Conservation (phyloP, 2,113 vertebrate genomes). For the Dicerorhinus sumatrensis region DNA sequence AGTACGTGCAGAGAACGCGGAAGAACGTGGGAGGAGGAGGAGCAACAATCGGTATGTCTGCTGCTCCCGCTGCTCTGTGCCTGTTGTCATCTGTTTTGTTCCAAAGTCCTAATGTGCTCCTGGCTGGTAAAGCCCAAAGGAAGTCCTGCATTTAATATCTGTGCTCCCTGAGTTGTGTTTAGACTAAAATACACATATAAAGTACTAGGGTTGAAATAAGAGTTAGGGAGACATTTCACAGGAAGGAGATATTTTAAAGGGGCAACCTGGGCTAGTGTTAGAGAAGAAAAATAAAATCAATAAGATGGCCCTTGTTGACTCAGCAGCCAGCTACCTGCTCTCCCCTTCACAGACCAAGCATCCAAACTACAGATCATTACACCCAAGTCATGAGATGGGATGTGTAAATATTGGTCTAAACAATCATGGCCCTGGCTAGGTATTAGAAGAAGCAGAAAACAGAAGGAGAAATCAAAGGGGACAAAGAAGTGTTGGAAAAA, state of each 20-base stretch:
- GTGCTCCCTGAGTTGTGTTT: not conserved
- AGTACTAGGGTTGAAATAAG: constrained; percentile 52
- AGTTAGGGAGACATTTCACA: constrained; percentile 6
- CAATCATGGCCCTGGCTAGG: not conserved
- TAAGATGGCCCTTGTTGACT: not conserved
- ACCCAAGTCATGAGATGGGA: not conserved
- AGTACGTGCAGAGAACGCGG: constrained; percentile 57
- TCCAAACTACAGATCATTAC: not conserved
- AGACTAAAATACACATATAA: constrained; percentile 52
- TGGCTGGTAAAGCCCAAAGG: not conserved
- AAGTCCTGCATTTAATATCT: not conserved
- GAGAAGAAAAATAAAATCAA: not conserved
- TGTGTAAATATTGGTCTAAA: not conserved
- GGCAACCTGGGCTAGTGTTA: not conserved
- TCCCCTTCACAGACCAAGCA: not conserved
- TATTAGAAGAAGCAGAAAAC: not conserved
- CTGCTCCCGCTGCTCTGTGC: not conserved
- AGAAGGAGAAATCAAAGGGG: not conserved
- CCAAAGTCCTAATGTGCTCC: not conserved
- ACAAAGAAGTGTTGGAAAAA: not conserved
- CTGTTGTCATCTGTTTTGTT: constrained; percentile 4
- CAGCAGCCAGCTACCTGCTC: not conserved
- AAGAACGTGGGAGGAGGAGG: not conserved
- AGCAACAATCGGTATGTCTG: constrained; percentile 37
- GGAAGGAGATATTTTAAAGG: not conserved